Conservation (phyloP, 2,888 invertebrate species). For the Maniola hyperantus region DNA sequence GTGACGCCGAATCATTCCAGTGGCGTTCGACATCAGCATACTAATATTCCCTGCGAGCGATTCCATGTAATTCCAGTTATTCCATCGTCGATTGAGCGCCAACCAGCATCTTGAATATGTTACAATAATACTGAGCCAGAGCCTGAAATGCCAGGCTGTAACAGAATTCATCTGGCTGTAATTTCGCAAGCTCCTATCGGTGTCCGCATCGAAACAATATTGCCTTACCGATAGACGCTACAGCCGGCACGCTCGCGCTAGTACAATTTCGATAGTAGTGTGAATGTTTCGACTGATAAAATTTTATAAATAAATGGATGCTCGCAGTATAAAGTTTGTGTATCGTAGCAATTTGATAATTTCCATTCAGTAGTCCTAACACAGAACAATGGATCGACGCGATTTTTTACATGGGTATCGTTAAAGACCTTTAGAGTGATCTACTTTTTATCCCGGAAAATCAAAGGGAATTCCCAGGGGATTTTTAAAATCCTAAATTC, state of each 20-base stretch:
- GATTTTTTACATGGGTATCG: no score
- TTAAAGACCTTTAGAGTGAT: no score
- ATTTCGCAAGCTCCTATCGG: slow-evolving; percentile 38
- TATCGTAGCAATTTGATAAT: not conserved
- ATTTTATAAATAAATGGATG: slow-evolving; percentile 21
- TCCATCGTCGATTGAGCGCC: slow-evolving; percentile 62
- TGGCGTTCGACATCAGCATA: slow-evolving; percentile 72
- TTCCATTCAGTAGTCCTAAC: not conserved
- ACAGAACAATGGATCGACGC: no score
- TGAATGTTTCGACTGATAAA: slow-evolving; percentile 21
- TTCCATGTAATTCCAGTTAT: slow-evolving; percentile 73
- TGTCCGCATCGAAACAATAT: slow-evolving; percentile 37
- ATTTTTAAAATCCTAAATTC: no score
- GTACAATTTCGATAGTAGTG: slow-evolving; percentile 27
- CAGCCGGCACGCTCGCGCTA: slow-evolving; percentile 36
- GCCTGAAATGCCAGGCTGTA: slow-evolving; percentile 47
- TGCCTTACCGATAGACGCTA: slow-evolving; percentile 38
- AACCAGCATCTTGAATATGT: slow-evolving; percentile 77
- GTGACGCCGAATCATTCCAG: slow-evolving; percentile 78
- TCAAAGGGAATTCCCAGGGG: no score
- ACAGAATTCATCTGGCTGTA: slow-evolving; percentile 42
- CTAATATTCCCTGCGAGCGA: slow-evolving; percentile 75
- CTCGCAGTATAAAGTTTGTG: not conserved
- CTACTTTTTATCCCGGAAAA: no score
- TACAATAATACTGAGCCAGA: slow-evolving; percentile 53